phyloP scores from a whole-genome alignment of 2,797 vertebrate species.

The Bovichtus variegatus region DNA sequence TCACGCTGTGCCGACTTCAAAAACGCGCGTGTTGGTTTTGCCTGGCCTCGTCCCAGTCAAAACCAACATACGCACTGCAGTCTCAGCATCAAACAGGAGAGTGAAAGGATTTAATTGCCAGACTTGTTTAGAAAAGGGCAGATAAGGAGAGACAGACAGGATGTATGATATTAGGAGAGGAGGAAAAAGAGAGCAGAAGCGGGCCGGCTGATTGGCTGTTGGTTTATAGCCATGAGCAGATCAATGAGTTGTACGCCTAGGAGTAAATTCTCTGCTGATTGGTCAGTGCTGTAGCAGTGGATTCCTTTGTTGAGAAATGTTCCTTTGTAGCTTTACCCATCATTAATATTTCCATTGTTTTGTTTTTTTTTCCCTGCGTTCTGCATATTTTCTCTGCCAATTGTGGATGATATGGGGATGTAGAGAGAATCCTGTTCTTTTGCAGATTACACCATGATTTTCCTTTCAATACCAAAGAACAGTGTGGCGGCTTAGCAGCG shows the following conservation, averaged over 20 bases:
- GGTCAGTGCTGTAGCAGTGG: neutral
- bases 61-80: slow-evolving; percentile 28
- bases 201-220: slow-evolving; percentile 7
- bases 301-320: slow-evolving; percentile 15
- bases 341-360: slow-evolving; percentile 62
- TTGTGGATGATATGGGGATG: slow-evolving; percentile 10
- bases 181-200: slow-evolving; percentile 1
- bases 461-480: neutral
- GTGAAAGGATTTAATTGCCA: slow-evolving; percentile 60
- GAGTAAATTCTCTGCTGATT: slow-evolving; percentile 30
- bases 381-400: slow-evolving; percentile 41
- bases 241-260: slow-evolving; percentile 16
- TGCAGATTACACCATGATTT: slow-evolving; percentile 20
- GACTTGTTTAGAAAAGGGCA: slow-evolving; percentile 43
- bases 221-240: slow-evolving; percentile 30
- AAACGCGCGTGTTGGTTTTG: slow-evolving; percentile 57
- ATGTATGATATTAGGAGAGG: slow-evolving; percentile 15
- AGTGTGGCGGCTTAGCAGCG: neutral
- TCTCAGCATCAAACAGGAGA: slow-evolving; percentile 50
- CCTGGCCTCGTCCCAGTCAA: slow-evolving; percentile 48
- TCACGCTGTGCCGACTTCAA: slow-evolving; percentile 14
- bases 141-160: slow-evolving; percentile 32
- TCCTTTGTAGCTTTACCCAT: slow-evolving; percentile 35
- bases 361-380: slow-evolving; percentile 8
- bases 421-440: slow-evolving; percentile 10